Evolutionary conservation across 2,888 invertebrate species (phyloP).

Genomic region (Anthrax anthrax): DNA sequence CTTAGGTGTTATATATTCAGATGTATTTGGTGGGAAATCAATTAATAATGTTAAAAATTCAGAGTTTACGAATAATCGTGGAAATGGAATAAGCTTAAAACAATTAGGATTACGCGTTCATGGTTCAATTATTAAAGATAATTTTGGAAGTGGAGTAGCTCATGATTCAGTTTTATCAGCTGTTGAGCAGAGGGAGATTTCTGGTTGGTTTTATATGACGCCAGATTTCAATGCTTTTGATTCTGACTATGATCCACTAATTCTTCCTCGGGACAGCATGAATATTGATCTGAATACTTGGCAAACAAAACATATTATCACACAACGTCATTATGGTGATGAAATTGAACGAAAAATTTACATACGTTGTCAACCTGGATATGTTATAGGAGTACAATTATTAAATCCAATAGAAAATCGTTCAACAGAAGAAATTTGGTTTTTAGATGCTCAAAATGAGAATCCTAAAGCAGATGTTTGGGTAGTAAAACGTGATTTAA

Average conservation of each 20-base stretch:
- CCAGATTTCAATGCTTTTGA: slow-evolving; percentile 50
- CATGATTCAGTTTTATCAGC: slow-evolving; percentile 82
- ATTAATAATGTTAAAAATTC: slow-evolving; percentile 71
- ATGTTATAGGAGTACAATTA: slow-evolving; percentile 76
- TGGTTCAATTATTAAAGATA: slow-evolving; percentile 67
- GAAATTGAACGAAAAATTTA: slow-evolving; percentile 43
- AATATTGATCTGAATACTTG: slow-evolving; percentile 51
- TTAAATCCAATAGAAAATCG: slow-evolving; percentile 81
- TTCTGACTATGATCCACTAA: slow-evolving; percentile 56
- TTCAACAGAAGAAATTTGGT: slow-evolving; percentile 68
- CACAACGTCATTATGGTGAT: slow-evolving; percentile 48
- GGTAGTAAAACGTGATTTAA: slow-evolving; percentile 68
- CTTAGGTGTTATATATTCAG: slow-evolving; percentile 84
- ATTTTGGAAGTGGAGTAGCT: slow-evolving; percentile 73
- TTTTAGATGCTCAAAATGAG: slow-evolving; percentile 60
- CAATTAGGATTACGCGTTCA: slow-evolving; percentile 71
- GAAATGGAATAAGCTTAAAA: slow-evolving; percentile 80
- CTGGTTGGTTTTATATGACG: slow-evolving; percentile 77
- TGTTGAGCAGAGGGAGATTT: slow-evolving; percentile 74
- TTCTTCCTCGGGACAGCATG: slow-evolving; percentile 49
- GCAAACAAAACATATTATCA: slow-evolving; percentile 67
- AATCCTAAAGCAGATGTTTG: slow-evolving; percentile 52
- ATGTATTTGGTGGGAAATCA: slow-evolving; percentile 75
- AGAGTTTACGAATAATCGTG: slow-evolving; percentile 68
- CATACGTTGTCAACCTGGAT: slow-evolving; percentile 62